phyloP scores from a whole-genome alignment of 2,888 invertebrate genomes.

The Drosophila nr. medialis region DNA sequence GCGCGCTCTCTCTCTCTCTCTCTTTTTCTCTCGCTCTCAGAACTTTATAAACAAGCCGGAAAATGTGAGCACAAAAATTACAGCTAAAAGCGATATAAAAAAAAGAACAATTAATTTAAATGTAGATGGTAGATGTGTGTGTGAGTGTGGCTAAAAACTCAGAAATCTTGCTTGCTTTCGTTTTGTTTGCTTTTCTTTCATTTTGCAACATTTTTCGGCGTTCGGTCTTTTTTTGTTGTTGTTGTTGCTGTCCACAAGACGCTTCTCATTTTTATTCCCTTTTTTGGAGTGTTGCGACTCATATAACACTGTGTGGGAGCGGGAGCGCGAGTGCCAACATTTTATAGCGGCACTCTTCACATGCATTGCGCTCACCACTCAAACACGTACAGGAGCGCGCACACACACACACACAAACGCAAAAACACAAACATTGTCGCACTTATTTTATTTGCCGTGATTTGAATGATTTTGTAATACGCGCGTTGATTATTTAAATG shows the following conservation, averaged over 20 bases:
- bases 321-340: constrained; percentile 59
- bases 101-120: constrained; percentile 69
- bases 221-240: constrained; percentile 53
- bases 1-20: constrained; percentile 35
- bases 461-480: constrained; percentile 80
- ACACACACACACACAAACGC: constrained; percentile 31
- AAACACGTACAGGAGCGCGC: constrained; percentile 32
- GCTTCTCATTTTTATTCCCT: constrained; percentile 84
- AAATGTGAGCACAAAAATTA: constrained; percentile 57
- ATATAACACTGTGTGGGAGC: constrained; percentile 82
- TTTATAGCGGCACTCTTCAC: constrained; percentile 77
- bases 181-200: constrained; percentile 71
- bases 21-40: constrained; percentile 21
- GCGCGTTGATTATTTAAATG: constrained; percentile 67
- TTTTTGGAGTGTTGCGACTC: constrained; percentile 85
- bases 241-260: constrained; percentile 65
- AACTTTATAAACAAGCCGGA: constrained; percentile 73
- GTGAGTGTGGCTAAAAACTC: constrained; percentile 53
- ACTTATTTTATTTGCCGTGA: constrained; percentile 79
- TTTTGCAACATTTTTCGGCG: constrained; percentile 79
- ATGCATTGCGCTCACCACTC: constrained; percentile 69
- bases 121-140: constrained; percentile 18
- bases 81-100: constrained; percentile 39
- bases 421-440: constrained; percentile 63
- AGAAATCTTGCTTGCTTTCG: constrained; percentile 64